phyloP scores from a whole-genome alignment of 2,888 invertebrate genomes.

The Hymenopus coronatus region DNA sequence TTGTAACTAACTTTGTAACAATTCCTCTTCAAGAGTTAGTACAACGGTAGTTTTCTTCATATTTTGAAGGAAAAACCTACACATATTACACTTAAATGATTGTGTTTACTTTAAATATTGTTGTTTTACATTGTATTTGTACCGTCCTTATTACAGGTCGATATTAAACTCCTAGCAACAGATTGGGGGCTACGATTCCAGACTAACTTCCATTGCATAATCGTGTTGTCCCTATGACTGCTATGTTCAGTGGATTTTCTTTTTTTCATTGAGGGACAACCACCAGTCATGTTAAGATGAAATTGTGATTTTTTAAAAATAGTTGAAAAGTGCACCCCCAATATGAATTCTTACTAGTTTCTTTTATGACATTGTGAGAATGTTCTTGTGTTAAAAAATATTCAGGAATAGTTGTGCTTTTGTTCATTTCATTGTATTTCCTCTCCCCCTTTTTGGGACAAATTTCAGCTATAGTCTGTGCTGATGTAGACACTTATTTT shows the following conservation, averaged over 20 bases:
- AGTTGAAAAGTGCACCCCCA: background rate
- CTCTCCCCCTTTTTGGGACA: background rate
- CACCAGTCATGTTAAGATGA: background rate
- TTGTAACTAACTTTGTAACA: background rate
- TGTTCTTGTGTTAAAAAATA: background rate
- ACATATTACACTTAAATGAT: background rate
- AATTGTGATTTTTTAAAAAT: background rate
- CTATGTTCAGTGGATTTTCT: slow-evolving; percentile 6
- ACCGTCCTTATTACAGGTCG: slow-evolving; percentile 50
- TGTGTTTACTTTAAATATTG: background rate
- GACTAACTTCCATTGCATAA: slow-evolving; percentile 14
- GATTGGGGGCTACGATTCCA: slow-evolving; percentile 14
- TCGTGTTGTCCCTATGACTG: slow-evolving; percentile 2
- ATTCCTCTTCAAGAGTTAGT: background rate
- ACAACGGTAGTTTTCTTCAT: background rate
- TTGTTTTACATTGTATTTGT: slow-evolving; percentile 22
- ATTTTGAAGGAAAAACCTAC: background rate
- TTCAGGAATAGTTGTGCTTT: background rate
- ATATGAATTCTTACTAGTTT: background rate
- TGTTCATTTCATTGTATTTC: background rate
- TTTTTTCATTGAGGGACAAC: slow-evolving; percentile 9
- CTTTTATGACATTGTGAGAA: background rate
- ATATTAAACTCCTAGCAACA: slow-evolving; percentile 41
- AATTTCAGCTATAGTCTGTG: background rate
- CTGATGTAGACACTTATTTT: background rate